phyloP scores from a whole-genome alignment of 2,113 vertebrate genomes.

The Microcebus ravelobensis region DNA sequence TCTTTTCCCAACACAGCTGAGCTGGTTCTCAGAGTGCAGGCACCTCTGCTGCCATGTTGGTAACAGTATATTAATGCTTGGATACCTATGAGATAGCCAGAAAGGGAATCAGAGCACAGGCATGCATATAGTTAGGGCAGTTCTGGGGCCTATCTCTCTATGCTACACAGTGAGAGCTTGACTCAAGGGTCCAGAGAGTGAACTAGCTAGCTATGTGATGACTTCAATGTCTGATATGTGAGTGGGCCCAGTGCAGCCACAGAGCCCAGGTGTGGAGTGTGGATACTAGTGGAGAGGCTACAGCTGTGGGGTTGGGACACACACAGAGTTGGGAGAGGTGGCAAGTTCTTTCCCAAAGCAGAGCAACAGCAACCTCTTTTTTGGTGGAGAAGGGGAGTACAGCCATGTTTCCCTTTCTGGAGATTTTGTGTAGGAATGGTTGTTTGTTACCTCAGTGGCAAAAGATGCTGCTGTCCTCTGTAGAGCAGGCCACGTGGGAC shows the following conservation, averaged over 20 bases:
- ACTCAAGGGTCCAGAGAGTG: background rate
- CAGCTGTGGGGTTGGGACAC: background rate
- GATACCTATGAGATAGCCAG: background rate
- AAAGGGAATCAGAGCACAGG: background rate
- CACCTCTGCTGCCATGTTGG: background rate
- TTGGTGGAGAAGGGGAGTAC: background rate
- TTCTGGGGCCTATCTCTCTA: too few species aligned
- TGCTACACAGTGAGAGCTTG: background rate
- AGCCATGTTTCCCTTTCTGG: background rate
- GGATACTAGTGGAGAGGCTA: background rate
- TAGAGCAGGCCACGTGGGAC: too few species aligned
- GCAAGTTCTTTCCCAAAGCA: background rate
- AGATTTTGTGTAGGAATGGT: background rate
- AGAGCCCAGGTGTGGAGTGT: background rate
- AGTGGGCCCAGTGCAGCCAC: too few species aligned
- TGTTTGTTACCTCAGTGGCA: background rate
- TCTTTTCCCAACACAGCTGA: too few species aligned
- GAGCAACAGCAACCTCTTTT: background rate
- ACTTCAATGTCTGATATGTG: background rate
- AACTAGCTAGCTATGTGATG: background rate
- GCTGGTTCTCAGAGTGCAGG: background rate
- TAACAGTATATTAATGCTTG: background rate
- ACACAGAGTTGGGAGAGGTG: background rate
- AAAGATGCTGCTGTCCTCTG: background rate
- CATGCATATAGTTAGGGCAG: background rate